These are phyloP conservation scores for Anthoscopus minutus DNA, from an alignment of 2,113 vertebrate species.

Conservation along the genomic window DNA sequence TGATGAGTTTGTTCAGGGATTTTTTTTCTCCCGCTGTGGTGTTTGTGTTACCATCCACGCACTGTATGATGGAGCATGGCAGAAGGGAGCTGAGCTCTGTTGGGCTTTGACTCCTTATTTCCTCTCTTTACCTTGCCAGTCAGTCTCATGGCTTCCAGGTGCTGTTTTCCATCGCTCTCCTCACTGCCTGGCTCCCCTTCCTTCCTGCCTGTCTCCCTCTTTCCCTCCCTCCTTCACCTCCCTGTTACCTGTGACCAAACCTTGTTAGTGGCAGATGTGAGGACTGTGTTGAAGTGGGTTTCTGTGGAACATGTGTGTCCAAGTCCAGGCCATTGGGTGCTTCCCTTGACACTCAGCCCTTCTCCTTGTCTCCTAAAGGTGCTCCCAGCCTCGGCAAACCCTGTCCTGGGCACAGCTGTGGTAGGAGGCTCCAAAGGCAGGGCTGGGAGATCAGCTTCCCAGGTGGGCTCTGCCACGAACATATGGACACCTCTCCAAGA, in stretches of 20 bases:
- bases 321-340: background rate
- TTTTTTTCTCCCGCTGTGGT: background rate
- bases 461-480: accelerated
- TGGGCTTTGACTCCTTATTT: background rate
- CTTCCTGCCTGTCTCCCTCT: background rate
- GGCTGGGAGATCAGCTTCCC: accelerated
- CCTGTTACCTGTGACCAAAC: background rate
- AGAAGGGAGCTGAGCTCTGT: background rate
- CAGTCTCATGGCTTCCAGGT: background rate
- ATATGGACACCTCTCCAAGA: accelerated
- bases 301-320: accelerated
- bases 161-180: background rate
- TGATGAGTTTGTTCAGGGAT: background rate
- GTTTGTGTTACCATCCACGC: accelerated
- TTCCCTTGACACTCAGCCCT: background rate
- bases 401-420: background rate
- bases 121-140: background rate
- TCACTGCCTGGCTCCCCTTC: background rate
- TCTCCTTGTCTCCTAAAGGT: slow-evolving; percentile 32
- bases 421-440: background rate
- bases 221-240: background rate
- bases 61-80: background rate
- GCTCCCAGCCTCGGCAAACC: accelerated
- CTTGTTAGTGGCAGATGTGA: background rate
- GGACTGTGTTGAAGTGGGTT: background rate